Evolutionary conservation across 1,140 invertebrate genomes (phyloP), one percentile per base, ranked within the genome.

Genomic region (Luehdorfia chinensis): DNA sequence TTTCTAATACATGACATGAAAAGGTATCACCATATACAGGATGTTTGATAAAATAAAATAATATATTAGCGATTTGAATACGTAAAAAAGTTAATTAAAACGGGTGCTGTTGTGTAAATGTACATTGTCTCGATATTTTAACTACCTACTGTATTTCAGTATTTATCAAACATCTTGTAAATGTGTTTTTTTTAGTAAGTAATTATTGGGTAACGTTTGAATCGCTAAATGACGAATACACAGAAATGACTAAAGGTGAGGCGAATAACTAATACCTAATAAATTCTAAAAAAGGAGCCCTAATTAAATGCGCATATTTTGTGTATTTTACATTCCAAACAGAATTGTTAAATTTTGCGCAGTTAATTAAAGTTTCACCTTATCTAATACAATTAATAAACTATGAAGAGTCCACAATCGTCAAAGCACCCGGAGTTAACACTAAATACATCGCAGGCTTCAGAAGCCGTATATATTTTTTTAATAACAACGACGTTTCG

Each of bases 391-490:
- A 80, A 77, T 71, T 61, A 68, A 76, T 76, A 75, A 78, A 80
- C 81, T 85, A 85, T 78, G 66, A 73, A 80, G 75, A 81, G 67
- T 81, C 79, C 79, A 85, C 76, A 81, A 84, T 85, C 77, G 81
- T 84, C 79, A 84, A 85, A 86, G 81, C 81, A 86, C 81, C 81
- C 77, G 79, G 74, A 84, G 71, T 84, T 81, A 75, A 75, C 68
- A 75, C 73, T 84, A 84, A 78, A 68, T 77, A 83, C 80, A 81
- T 79, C 60, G 71, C 71, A 72, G 79, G 75, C 81, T 81, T 84
- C 70, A 76, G 53, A 84, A 85, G 79, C 79, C 76, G 59, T 69
- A 65, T 65, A 59, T 51, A 55, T 51, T 65, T 59, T 54, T 59
- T 52, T 52, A 59, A 65, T 73, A 73, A 79, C 65, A 83, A 81